Evolutionary conservation across 2,797 vertebrate species (phyloP), one percentile per base, ranked within the genome.

Genomic region (Odontamblyopus lacepedii): DNA sequence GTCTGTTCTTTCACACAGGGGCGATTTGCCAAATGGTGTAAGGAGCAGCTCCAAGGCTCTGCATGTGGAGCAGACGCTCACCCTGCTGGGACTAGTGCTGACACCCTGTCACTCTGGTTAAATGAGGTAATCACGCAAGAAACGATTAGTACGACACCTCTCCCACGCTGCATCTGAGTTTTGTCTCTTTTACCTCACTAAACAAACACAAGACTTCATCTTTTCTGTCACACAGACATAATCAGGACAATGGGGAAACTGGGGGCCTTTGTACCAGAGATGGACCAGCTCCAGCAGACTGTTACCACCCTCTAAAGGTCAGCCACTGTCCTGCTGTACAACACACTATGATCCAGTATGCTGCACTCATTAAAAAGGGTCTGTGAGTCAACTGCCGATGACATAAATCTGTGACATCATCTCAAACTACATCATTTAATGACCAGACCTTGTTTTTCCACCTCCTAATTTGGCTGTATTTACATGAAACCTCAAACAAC

Each of bases 61-160:
- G 72, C 56, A 74, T 79, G 78, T 75, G 29, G 68, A 76, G 73
- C 74, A 76, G 78, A 87, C 81, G 81, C 73, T 82, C 80, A 74
- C 84, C 92, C 89, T 11, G 81, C 91, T 90, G 91, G 75, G 88
- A 85, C 35, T 76, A 80, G 79, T 83, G 91, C 83, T 82, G 84
- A 85, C 84, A 80, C 78, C 67, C 75, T 85, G 89, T 90, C 90
- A 90, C 75, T 90, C 87, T 67, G 30, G 62, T 76, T 75, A 77
- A 79, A 84, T 63, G 83, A 86, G 80, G 80, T 77, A 76, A 88
- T 86, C 86, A 84, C 27, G 72, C 83, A 78, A 83, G 83, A 83
- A 78, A 70, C 62, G 70, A 85, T 82, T 72, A 60, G 68, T 73
- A n/a, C 59, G 15, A 75, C 81, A 79, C 70, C 71, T 81, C 70